phyloP scores from a whole-genome alignment of 2,888 invertebrate species.

The Erynnis tages region DNA sequence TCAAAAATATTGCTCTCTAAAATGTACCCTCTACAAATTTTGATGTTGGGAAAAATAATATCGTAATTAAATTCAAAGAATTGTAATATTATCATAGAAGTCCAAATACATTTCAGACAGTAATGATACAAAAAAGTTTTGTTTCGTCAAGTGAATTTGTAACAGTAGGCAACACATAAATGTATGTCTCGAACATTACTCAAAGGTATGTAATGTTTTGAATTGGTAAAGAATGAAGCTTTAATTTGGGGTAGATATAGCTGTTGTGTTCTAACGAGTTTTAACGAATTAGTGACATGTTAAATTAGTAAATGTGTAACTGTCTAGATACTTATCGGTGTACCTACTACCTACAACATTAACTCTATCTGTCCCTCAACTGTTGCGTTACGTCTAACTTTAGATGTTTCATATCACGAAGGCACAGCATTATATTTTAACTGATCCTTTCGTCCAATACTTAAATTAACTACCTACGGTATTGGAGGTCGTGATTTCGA shows the following conservation, averaged over 20 bases:
- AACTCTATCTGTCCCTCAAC: slow-evolving; percentile 8
- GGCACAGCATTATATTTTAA: background rate
- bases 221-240: slow-evolving; percentile 76
- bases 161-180: slow-evolving; percentile 54
- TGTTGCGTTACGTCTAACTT: background rate
- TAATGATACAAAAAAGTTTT: slow-evolving; percentile 34
- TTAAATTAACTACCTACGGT: too few species aligned
- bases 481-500: too few species aligned
- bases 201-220: slow-evolving; percentile 46
- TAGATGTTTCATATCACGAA: slow-evolving; percentile 16
- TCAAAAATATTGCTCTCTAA: too few species aligned
- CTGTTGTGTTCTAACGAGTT: slow-evolving; percentile 68
- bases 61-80: too few species aligned
- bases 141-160: slow-evolving; percentile 15
- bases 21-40: too few species aligned
- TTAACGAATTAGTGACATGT: slow-evolving; percentile 53
- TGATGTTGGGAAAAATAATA: too few species aligned
- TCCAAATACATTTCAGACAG: too few species aligned
- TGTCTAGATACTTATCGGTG: slow-evolving; percentile 27
- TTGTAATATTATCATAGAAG: too few species aligned
- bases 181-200: slow-evolving; percentile 55
- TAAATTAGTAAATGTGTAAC: slow-evolving; percentile 31
- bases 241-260: slow-evolving; percentile 78
- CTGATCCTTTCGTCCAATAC: too few species aligned
- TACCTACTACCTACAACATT: background rate